Evolutionary conservation across 2,888 invertebrate genomes (phyloP), one percentile per base, ranked within the genome.

Genomic region (Philopedon plagiatum): DNA sequence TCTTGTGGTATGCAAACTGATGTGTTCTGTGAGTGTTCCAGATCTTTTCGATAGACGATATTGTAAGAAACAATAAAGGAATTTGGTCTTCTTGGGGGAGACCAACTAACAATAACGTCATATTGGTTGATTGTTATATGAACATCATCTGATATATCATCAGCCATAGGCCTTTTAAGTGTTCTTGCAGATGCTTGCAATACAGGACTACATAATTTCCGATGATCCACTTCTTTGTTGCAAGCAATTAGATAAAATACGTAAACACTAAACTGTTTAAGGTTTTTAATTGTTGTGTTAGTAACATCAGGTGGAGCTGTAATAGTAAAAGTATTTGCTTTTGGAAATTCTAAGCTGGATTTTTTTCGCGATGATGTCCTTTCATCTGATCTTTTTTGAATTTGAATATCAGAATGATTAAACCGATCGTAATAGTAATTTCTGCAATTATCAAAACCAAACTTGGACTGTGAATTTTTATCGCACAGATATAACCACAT

Each of bases 11-110:
- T 84, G 78, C 92, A 93, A n/a, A 84, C 82, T 1, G 79, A 80
- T 2, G 77, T 77, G 15, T 83, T 83, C 51, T 83, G 83, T 1
- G 84, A 81, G 65, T 85, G 82, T 49, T 82, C 83, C 13, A 82
- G 78, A 57, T 85, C 84, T 65, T 84, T 84, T 71, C 85, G 86
- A 78, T 90, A 89, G 75, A 90, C 87, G 9, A 92, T 81, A 19
- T 87, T 86, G 80, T 92, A 94, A 0, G 89, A 87, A 5, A 92
- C 85, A 5, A 92, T 88, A 2, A 90, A 80, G 0, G 91, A 90
- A 80, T 94, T 94, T 0, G 92, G 91, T 21, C 86, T 75, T n/a
- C 78, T 76, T 0, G 93, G 93, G 73, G 89, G 86, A 0, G 84
- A 82, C 92, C 93, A 93, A 3, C 76, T 77, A 0, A 89, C 68